Conservation (phyloP, 2,113 vertebrate species). For the Chaenogobius annularis region DNA sequence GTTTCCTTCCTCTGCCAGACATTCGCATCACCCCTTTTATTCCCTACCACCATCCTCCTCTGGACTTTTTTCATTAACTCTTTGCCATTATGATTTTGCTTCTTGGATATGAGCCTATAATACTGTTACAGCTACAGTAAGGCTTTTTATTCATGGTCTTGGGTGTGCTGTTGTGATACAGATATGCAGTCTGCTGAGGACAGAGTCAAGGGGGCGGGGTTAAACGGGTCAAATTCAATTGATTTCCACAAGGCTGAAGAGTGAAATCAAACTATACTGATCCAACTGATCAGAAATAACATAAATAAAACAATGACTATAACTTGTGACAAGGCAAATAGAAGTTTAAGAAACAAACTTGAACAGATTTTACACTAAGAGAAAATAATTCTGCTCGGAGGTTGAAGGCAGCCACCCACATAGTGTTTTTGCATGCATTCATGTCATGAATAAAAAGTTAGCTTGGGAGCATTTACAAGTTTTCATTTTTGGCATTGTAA, state of each 20-base stretch:
- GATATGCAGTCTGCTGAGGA: slow-evolving; percentile 8
- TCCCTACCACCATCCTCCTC: slow-evolving; percentile 46
- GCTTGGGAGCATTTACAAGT: neutral
- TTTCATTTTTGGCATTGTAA: slow-evolving; percentile 5
- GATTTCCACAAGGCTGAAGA: slow-evolving; percentile 10
- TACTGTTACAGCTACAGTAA: slow-evolving; percentile 29
- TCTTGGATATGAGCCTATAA: slow-evolving; percentile 26
- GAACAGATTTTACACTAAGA: neutral
- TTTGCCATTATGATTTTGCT: slow-evolving; percentile 45
- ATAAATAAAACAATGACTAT: slow-evolving; percentile 4
- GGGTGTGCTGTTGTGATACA: slow-evolving; percentile 6
- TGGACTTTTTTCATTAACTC: slow-evolving; percentile 46
- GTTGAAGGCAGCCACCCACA: slow-evolving; percentile 2
- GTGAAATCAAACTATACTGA: neutral
- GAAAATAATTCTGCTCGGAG: neutral
- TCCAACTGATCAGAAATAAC: neutral
- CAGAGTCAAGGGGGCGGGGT: slow-evolving; percentile 12
- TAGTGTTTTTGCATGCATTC: neutral
- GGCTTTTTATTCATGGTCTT: slow-evolving; percentile 34
- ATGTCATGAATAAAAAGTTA: neutral
- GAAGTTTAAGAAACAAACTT: neutral
- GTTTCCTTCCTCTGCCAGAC: slow-evolving; percentile 37
- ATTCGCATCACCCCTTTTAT: slow-evolving; percentile 22
- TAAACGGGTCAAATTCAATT: slow-evolving; percentile 29
- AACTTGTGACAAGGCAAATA: neutral